These are phyloP conservation scores for Eupleurogrammus muticus DNA, from an alignment of 2,797 vertebrate genomes.

Conservation along the genomic window DNA sequence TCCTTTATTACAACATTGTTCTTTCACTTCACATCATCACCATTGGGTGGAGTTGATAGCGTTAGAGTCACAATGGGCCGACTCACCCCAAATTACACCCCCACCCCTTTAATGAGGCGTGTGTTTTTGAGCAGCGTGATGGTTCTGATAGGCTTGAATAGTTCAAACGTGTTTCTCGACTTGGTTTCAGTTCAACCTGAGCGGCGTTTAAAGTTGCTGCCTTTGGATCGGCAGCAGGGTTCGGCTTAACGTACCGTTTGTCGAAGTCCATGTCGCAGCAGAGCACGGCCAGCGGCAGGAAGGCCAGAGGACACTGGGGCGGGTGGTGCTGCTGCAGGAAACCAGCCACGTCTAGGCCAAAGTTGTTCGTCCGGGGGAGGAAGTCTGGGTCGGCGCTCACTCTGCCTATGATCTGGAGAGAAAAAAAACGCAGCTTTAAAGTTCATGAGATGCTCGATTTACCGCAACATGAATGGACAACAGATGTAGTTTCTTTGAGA, in stretches of 20 bases:
- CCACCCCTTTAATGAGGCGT: background rate
- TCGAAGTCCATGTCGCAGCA: slow-evolving; percentile 95
- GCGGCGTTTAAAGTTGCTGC: background rate
- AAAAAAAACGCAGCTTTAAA: background rate
- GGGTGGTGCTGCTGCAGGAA: slow-evolving; percentile 92
- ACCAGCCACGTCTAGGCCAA: slow-evolving; percentile 90
- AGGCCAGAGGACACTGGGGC: slow-evolving; percentile 87
- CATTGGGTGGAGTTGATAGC: background rate
- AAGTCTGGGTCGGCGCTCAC: slow-evolving; percentile 96
- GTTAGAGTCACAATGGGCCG: background rate
- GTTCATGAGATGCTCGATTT: background rate
- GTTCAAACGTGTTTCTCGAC: background rate
- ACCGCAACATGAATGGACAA: background rate
- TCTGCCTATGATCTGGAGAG: slow-evolving; percentile 91
- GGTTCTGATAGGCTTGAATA: background rate
- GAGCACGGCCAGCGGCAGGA: slow-evolving; percentile 90
- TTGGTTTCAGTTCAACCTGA: background rate
- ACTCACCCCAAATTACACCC: background rate
- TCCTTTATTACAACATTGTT: background rate
- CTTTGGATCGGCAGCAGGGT: too few species aligned
- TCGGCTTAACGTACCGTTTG: slow-evolving; percentile 92
- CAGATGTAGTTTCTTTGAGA: background rate
- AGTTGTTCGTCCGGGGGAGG: slow-evolving; percentile 93
- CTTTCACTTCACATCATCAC: background rate
- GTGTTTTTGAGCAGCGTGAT: too few species aligned